Evolutionary conservation across 2,888 invertebrate genomes (phyloP), one percentile per base, ranked within the genome.

Genomic region (Phlogophora meticulosa): DNA sequence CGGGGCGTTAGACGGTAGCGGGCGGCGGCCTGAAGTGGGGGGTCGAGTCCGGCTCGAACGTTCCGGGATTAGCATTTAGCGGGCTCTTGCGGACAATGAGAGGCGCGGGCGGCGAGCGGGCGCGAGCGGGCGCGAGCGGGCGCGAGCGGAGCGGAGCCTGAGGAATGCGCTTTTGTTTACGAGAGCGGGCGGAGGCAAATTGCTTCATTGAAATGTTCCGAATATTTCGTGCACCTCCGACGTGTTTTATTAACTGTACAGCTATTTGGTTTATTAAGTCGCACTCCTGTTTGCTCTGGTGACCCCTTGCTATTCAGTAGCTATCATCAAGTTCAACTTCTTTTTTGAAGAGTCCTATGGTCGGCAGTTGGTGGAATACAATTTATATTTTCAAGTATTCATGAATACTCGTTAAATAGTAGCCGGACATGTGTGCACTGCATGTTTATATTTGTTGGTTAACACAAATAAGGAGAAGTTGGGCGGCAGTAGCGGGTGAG

Each of bases 61-160:
- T 87, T 85, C 85, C 78, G 80, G 84, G 87, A 88, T 89, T 88
- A 89, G 90, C 90, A 87, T 88, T 90, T 90, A 89, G 85, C 85
- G 80, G 81, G 84, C 85, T 80, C 76, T 83, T 80, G 81, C 78
- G 85, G 87, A 89, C 85, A 87, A 86, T 85, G n/a, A n/a, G n/a
- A n/a, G n/a, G 70, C 84, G 87, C 81, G 83, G 80, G n/a, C 80
- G 83, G 67, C 74, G 76, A 78, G 60, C 51, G 42, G 72, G n/a
- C n/a, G n/a, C n/a, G n/a, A 61, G 53, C 68, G 56, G 66, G 62
- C 80, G 72, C 49, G 70, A 59, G 59, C 65, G 52, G 69, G 59
- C 78, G 59, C 36, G 69, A 56, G 49, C 63, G 52, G 71, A 66
- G 80, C 74, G 42, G 58, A 61, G 61, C 64, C 71, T 61, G 49